Percentiles rank a stretch among this genome's conserved stretches.
Conservation (phyloP, 2,797 vertebrate genomes). For the Microctenopoma lineatum region DNA sequence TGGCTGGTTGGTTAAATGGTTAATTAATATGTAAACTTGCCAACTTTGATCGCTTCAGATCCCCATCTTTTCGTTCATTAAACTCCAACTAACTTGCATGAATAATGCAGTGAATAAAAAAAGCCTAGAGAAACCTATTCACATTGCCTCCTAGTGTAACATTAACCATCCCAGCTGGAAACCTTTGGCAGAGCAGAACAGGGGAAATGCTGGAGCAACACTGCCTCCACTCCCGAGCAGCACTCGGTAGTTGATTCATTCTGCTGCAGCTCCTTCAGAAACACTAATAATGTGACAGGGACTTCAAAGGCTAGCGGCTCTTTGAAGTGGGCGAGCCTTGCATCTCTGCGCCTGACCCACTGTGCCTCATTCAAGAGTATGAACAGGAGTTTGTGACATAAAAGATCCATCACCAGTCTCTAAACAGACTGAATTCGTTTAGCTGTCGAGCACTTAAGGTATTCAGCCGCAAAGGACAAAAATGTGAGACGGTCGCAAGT, state of each 20-base stretch:
- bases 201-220: constrained; percentile 34
- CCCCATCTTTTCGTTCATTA: not conserved
- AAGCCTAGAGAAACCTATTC: constrained; percentile 41
- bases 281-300: constrained; percentile 77
- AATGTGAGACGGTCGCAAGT: constrained; percentile 46
- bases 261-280: constrained; percentile 72
- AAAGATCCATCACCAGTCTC: constrained; percentile 67
- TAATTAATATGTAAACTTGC: not conserved
- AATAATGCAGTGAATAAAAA: constrained; percentile 54
- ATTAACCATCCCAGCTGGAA: constrained; percentile 55
- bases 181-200: constrained; percentile 57
- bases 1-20: not conserved
- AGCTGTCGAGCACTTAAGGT: constrained; percentile 54
- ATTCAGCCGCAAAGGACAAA: constrained; percentile 38
- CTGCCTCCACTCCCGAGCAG: constrained; percentile 40
- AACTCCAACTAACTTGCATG: constrained; percentile 57
- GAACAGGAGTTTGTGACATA: constrained; percentile 71
- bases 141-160: constrained; percentile 32
- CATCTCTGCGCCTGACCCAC: constrained; percentile 71
- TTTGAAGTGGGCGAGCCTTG: constrained; percentile 77
- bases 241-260: constrained; percentile 59
- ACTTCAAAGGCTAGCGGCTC: constrained; percentile 78
- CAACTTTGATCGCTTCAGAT: not conserved
- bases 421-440: constrained; percentile 68
- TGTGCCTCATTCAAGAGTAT: constrained; percentile 65